A percentile compares a stretch with the other conserved stretches of the same genome.
These are phyloP conservation scores for Orussus abietinus DNA, from an alignment of 1,140 invertebrate genomes.

Conservation along the genomic window DNA sequence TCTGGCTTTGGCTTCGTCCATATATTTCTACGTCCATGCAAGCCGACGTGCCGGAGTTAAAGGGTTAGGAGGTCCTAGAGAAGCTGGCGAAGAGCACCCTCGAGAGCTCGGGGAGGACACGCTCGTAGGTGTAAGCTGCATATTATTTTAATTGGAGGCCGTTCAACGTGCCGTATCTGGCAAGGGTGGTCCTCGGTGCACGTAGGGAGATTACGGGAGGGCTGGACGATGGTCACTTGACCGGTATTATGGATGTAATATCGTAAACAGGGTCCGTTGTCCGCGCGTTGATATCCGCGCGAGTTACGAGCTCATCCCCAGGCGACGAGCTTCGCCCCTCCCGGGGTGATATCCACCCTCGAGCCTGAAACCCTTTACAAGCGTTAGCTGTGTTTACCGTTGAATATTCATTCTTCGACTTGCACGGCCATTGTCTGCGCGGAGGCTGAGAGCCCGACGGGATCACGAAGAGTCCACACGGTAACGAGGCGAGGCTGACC, in stretches of 20 bases:
- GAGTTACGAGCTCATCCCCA: constrained; percentile 21
- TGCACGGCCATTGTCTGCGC: not conserved
- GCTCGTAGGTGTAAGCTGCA: too few species aligned
- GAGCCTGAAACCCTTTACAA: constrained; percentile 18
- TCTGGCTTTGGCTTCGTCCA: too few species aligned
- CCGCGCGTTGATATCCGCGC: constrained; percentile 24
- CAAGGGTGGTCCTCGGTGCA: constrained; percentile 24
- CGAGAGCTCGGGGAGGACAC: too few species aligned
- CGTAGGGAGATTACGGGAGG: constrained; percentile 35
- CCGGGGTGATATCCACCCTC: constrained; percentile 17
- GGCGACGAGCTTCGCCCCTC: constrained; percentile 12
- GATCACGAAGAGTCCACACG: constrained; percentile 1
- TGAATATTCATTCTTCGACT: constrained; percentile 36
- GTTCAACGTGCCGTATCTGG: constrained; percentile 41
- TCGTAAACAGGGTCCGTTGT: constrained; percentile 37
- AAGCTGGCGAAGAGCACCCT: too few species aligned
- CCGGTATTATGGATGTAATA: constrained; percentile 40
- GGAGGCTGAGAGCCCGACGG: too few species aligned
- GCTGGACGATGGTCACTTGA: constrained; percentile 36
- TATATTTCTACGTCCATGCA: too few species aligned
- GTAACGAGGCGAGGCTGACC: too few species aligned
- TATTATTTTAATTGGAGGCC: constrained; percentile 27
- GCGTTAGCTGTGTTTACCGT: constrained; percentile 27
- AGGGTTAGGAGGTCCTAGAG: too few species aligned
- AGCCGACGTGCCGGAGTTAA: too few species aligned